Percentiles rank a stretch among this genome's conserved stretches.
phyloP scores from a whole-genome alignment of 2,888 invertebrate genomes.

The Drosophila hamatofila region DNA sequence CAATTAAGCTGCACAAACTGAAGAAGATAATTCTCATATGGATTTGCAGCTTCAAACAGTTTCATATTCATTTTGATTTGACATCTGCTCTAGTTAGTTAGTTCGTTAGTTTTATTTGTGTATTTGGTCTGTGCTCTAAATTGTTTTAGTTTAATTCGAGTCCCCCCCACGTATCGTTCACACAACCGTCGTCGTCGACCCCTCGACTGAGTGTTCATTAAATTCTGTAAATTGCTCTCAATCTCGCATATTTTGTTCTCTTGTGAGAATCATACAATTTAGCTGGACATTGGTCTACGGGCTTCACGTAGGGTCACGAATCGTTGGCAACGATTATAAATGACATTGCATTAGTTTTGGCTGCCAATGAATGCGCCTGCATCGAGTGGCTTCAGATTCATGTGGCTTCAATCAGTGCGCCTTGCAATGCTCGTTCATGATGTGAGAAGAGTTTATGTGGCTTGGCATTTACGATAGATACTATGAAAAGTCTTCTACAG shows the following conservation, averaged over 20 bases:
- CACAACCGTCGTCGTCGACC: constrained; percentile 39
- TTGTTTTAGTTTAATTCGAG: constrained; percentile 55
- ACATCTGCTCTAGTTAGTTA: constrained; percentile 9
- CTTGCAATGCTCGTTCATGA: background rate
- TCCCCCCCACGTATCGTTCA: constrained; percentile 21
- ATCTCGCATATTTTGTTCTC: constrained; percentile 27
- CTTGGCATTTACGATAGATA: background rate
- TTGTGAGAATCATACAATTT: constrained; percentile 47
- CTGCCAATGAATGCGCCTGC: constrained; percentile 69
- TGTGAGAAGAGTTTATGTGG: background rate
- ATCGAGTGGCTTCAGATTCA: constrained; percentile 43
- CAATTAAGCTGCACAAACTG: constrained; percentile 45
- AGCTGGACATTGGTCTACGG: constrained; percentile 43
- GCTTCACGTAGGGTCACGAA: constrained; percentile 19
- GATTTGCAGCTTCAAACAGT: background rate
- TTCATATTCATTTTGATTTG: constrained; percentile 1
- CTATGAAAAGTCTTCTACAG: too few relatives aligned
- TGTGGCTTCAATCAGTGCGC: constrained; percentile 55
- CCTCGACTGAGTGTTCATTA: constrained; percentile 48
- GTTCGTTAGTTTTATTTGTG: constrained; percentile 7
- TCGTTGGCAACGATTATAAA: constrained; percentile 76
- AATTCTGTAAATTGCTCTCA: constrained; percentile 64
- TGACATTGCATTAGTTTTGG: constrained; percentile 69
- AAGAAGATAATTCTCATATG: constrained; percentile 1
- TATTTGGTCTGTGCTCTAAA: constrained; percentile 58